Evolutionary conservation across 2,797 vertebrate species (phyloP), one percentile per base, ranked within the genome.

Genomic region (Botia kubotai): DNA sequence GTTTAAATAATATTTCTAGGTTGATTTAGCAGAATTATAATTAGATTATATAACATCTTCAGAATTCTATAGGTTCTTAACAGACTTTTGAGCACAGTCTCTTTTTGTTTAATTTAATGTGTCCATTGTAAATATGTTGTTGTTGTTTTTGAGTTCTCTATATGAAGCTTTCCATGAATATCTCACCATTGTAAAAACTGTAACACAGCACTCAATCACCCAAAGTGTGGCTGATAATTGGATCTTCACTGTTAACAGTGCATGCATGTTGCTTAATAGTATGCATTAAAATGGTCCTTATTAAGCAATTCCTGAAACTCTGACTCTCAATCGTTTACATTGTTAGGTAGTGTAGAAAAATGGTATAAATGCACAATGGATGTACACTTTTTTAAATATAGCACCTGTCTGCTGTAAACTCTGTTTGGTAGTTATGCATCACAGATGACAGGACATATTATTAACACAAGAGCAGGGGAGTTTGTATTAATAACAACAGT

Each of bases 221-320:
- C 8, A 43, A 73, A 58, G 26, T 43, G 33, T 39, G 12, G 68
- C 43, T 74, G 57, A 75, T 74, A 82, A 80, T 58, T 58, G 57
- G 36, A 66, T 80, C 10, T 77, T 77, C 71, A 77, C 63, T 62
- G 72, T 77, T 70, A 82, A 66, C 36, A 21, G 1, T 50, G 67
- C 58, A 69, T 69, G 75, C 19, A 60, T 67, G 55, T 23, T 75
- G 65, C 53, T 17, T 57, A 29, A 67, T 57, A 55, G 55, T 14
- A 6, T 33, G 62, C 36, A 69, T 46, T 67, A 16, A 53, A 79
- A 53, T 11, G 6, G 3, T 39, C 29, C 33, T 13, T 6, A 58
- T 17, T 12, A 39, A 46, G 33, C 67, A 39, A 11, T 57, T 71
- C 39, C 2, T 63, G 48, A 63, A 29, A 53, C 75, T 73, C 62